Percentiles rank a stretch among this genome's conserved stretches.
Conservation (phyloP, 2,113 vertebrate genomes). For the Xerus inauris region DNA sequence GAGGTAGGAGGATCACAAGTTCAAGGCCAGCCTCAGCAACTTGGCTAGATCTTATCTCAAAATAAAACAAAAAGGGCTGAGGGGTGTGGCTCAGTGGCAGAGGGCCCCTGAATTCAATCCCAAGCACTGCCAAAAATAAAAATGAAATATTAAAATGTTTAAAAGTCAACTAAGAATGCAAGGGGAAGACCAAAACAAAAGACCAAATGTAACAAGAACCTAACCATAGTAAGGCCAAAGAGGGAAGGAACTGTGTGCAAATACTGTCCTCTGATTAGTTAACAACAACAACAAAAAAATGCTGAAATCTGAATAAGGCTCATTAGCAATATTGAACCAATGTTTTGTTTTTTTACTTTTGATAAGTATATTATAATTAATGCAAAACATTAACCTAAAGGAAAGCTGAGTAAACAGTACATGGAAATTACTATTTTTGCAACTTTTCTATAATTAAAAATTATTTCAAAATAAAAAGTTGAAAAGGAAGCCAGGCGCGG, state of each 20-base stretch:
- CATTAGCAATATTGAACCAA: not conserved
- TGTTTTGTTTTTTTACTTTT: not conserved
- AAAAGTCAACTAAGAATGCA: not conserved
- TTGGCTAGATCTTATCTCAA: not conserved
- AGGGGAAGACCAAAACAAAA: not conserved
- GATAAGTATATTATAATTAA: not conserved
- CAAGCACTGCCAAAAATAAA: not conserved
- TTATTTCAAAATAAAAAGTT: conserved; percentile 11
- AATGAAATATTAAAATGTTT: not conserved
- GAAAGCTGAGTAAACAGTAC: not conserved
- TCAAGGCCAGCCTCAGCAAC: not conserved
- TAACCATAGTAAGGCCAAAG: not conserved
- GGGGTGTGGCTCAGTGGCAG: not conserved
- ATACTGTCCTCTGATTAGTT: not conserved
- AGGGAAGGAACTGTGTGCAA: no score
- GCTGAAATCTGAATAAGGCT: not conserved
- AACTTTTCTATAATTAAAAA: not conserved
- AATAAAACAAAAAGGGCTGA: not conserved
- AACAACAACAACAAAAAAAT: not conserved
- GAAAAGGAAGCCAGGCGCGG: no score
- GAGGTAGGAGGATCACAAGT: not conserved
- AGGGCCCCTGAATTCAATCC: not conserved
- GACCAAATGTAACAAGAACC: not conserved
- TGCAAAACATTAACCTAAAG: not conserved
- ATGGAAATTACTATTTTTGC: not conserved